Conservation (phyloP, 2,113 vertebrate species). For the Ivindomyrus marchei region DNA sequence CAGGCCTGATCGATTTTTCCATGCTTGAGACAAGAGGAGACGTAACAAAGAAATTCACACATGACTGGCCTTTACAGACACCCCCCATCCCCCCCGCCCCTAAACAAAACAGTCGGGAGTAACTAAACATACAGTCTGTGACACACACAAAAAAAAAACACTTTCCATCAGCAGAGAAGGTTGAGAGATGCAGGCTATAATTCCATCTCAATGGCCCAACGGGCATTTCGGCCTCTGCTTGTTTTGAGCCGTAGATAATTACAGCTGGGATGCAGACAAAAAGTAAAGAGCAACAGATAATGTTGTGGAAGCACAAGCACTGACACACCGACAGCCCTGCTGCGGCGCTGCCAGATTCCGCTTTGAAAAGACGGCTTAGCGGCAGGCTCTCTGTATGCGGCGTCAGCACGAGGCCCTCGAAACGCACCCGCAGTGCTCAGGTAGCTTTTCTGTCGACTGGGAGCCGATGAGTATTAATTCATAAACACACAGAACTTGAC, state of each 20-base stretch:
- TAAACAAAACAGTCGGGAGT: conserved; percentile 75
- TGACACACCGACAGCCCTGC: conserved; percentile 26
- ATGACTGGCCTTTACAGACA: conserved; percentile 75
- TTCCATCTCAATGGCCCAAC: conserved; percentile 78
- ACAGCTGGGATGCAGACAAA: conserved; percentile 50
- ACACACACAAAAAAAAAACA: conserved; percentile 60
- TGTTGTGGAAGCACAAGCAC: conserved; percentile 23
- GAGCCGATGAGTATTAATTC: not conserved
- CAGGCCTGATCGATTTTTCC: conserved; percentile 88
- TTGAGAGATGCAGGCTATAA: conserved; percentile 71
- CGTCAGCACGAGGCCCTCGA: not conserved
- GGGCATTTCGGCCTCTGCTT: conserved; percentile 78
- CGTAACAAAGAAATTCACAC: conserved; percentile 78
- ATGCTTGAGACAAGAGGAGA: conserved; percentile 79
- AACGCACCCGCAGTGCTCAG: not conserved
- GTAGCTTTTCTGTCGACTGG: not conserved
- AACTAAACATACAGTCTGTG: conserved; percentile 77
- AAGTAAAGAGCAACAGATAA: conserved; percentile 41
- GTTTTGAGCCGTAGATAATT: conserved; percentile 91
- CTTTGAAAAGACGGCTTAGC: not conserved
- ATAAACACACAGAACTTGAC: not conserved
- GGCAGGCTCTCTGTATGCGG: not conserved
- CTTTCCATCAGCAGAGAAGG: conserved; percentile 48
- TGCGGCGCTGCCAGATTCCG: not conserved
- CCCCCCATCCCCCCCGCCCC: conserved; percentile 30